Base-by-base conservation (phyloP, 1,140 invertebrate species). In the Nebria ingens region DNA sequence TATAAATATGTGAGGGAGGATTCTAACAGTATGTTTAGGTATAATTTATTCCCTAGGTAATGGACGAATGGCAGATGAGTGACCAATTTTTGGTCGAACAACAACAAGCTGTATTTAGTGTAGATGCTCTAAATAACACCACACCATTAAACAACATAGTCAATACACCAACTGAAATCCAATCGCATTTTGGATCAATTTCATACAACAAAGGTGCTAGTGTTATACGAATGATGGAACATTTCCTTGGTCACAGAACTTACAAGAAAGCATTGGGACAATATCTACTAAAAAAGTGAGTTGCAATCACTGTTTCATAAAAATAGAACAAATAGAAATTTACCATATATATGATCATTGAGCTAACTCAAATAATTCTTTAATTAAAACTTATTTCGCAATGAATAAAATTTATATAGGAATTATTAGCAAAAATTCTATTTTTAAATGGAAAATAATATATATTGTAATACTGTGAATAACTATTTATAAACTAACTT, bases 211-310 rank as follows among this genome's bases (percentile, higher is more conserved):
- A 84, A 66, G 80, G 79, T 19, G 85, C 77, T 1, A 73, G 79
- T 11, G 67, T 92, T 12, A 81, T 91, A 15, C 74, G 86, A 56
- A 91, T 91, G 89, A 82, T 88, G 62, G 74, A 82, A 59, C 77
- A 85, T 62, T 77, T 85, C 23, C 71, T 91, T n/a, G 83, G 84
- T 2, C 68, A 74, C 22, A 67, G 73, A 0, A 74, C 76, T 1
- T 87, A 89, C 64, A 68, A 73, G 61, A 65, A 69, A 53, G 84
- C 83, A 2, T 64, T 89, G 23, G 69, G 68, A 19, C 61, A 70
- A 11, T 84, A 84, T 61, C 64, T 84, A 0, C 59, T 56, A 2
- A 61, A 70, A 22, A 64, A 73, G 78, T 81, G 74, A 68, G 65
- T 67, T n/a, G n/a, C n/a, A n/a, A n/a, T n/a, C n/a, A n/a, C n/a